phyloP scores from a whole-genome alignment of 23 tunicate species.

The Styela clava region DNA sequence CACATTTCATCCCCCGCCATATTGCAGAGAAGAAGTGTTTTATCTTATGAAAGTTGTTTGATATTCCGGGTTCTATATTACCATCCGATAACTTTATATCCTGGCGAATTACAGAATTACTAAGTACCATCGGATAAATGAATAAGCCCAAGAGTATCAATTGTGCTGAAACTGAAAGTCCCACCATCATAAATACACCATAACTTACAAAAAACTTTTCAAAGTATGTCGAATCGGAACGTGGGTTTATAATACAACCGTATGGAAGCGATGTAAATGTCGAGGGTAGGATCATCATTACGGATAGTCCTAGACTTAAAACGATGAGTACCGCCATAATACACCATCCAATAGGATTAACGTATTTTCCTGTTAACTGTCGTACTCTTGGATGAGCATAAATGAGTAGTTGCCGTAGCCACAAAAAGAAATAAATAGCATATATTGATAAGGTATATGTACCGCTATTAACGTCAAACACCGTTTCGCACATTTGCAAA shows the following conservation, averaged over 20 bases:
- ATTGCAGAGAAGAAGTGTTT: no score
- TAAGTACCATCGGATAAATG: constrained; percentile 5
- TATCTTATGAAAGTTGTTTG: not conserved
- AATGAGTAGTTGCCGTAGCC: constrained; percentile 2
- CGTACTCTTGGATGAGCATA: not conserved
- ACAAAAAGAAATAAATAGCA: not conserved
- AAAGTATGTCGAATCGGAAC: not conserved
- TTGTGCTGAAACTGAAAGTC: not conserved
- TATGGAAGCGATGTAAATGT: not conserved
- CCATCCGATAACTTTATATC: no score
- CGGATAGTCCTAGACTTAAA: not conserved
- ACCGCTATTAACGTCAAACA: not conserved
- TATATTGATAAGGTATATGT: not conserved
- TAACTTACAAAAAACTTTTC: not conserved
- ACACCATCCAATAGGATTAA: not conserved
- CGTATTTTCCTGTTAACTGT: not conserved
- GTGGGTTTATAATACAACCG: not conserved
- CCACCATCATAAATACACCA: not conserved
- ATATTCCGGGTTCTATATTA: no score
- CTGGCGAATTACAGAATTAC: not conserved
- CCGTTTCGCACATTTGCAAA: not conserved
- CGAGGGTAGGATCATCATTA: not conserved
- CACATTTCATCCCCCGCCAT: not conserved
- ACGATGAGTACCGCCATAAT: not conserved
- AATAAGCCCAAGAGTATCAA: not conserved